Percentiles rank a stretch among this genome's conserved stretches.
Conservation (phyloP, 2,888 invertebrate genomes). For the Cataglyphis altisquamis region DNA sequence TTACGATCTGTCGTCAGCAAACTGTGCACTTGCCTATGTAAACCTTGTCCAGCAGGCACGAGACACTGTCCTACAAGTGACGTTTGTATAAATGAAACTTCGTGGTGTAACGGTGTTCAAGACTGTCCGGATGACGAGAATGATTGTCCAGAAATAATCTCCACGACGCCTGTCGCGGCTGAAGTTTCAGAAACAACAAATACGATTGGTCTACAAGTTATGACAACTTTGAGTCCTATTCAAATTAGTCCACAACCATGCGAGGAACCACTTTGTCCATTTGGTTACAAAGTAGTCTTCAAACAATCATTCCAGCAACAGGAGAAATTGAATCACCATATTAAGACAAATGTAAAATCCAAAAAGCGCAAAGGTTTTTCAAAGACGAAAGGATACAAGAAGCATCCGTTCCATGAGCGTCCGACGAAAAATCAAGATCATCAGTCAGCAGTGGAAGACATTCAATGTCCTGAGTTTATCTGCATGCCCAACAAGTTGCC, state of each 20-base stretch:
- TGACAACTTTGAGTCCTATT: neutral
- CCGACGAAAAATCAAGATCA: neutral
- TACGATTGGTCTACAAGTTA: neutral
- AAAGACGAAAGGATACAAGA: conserved; percentile 77
- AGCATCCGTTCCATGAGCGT: conserved; percentile 66
- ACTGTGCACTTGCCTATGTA: conserved; percentile 91
- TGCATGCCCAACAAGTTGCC: conserved; percentile 87
- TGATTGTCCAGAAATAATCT: conserved; percentile 87
- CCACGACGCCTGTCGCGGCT: conserved; percentile 35
- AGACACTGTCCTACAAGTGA: conserved; percentile 92
- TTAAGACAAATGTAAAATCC: conserved; percentile 46
- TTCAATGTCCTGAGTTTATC: conserved; percentile 87
- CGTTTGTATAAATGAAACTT: conserved; percentile 90
- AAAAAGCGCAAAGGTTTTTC: neutral
- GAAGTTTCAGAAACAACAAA: neutral
- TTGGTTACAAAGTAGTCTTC: conserved; percentile 87
- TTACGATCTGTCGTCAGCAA: conserved; percentile 88
- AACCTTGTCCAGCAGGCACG: conserved; percentile 90
- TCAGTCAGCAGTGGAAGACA: neutral
- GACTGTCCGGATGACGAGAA: conserved; percentile 95
- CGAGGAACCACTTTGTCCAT: conserved; percentile 86
- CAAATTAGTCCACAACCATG: conserved; percentile 54
- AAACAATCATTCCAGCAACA: conserved; percentile 67
- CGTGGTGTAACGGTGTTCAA: conserved; percentile 94
- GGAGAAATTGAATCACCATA: neutral